phyloP scores from a whole-genome alignment of 2,888 invertebrate species.

The Caenorhabditis sulstoni region DNA sequence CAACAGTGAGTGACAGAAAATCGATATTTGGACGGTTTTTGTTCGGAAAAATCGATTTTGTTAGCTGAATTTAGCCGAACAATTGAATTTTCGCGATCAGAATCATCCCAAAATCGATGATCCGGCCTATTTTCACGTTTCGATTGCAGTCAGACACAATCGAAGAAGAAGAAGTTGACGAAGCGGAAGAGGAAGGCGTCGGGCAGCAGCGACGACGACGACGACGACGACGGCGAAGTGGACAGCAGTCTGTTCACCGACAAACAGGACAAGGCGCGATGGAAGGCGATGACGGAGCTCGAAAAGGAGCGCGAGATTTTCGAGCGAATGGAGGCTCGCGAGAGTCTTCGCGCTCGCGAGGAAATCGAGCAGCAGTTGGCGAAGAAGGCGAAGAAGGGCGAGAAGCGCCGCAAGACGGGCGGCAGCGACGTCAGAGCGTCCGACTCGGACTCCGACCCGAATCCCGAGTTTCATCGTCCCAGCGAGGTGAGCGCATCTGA shows the following conservation, averaged over 20 bases:
- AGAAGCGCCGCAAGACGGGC: constrained; percentile 82
- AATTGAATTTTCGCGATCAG: no score
- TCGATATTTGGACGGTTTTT: no score
- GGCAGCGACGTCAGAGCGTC: constrained; percentile 84
- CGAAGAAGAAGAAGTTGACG: constrained; percentile 41
- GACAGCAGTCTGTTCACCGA: constrained; percentile 89
- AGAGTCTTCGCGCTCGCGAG: constrained; percentile 87
- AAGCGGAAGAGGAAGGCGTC: constrained; percentile 45
- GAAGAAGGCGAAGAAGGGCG: constrained; percentile 53
- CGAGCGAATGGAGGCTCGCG: constrained; percentile 94
- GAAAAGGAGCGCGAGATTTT: constrained; percentile 97
- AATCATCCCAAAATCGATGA: no score
- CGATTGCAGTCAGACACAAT: constrained; percentile 23
- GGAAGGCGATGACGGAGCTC: constrained; percentile 95
- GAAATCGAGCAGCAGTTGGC: constrained; percentile 57
- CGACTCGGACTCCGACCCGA: constrained; percentile 54
- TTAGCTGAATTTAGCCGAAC: no score
- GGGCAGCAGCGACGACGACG: constrained; percentile 50
- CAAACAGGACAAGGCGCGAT: constrained; percentile 91
- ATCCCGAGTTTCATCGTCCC: constrained; percentile 65
- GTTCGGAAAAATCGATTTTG: constrained; percentile 4
- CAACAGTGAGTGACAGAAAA: constrained; percentile 9
- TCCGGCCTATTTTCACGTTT: no score
- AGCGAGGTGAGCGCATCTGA: constrained; percentile 66
- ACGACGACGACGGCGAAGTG: no score